Base-by-base conservation (phyloP, 2,888 invertebrate genomes). In the Drosophila subsilvestris region DNA sequence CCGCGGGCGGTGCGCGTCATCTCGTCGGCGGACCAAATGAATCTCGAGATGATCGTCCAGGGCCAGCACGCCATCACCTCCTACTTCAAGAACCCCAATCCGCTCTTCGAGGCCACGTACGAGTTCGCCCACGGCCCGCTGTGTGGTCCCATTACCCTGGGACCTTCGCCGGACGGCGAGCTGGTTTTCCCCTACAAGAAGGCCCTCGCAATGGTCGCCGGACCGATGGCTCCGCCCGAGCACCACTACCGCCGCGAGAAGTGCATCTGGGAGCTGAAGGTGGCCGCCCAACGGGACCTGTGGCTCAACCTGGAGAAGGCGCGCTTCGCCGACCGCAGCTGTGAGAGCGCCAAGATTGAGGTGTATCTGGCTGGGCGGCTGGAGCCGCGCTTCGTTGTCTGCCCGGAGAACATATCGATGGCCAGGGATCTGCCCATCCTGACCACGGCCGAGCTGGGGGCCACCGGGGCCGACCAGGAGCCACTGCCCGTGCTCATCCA, bases 111-210 rank as follows among this genome's bases (percentile, higher is more conserved):
- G 91, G 98, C 97, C 0, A 94, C 94, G 6, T 98, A 97, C 90
- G 97, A 97, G 90, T 98, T 98, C 88, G 96, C 97, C 1, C 97
- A 98, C 82, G 97, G 97, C 1, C 97, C 97, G 0, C 93, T 97
- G 1, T 97, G 97, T 89, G 97, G 97, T 0, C 97, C 97, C 0
- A 95, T 97, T 0, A 94, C 96, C 4, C 92, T 97, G 51, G 95
- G 95, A 8, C 96, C 97, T 0, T 94, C 95, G 0, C 95, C 96
- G 1, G 97, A 97, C 83, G 97, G 97, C 0, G 96, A 97, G 91
- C 95, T 97, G n/a, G 95, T 96, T 29, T 97, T 97, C 88, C 97
- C 97, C 0, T 96, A 95, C 88, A 95, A 96, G 90, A 97, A 97
- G 91, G 96, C 97, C 0, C 93, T 97, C 53, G 94, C 95, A 2